These are phyloP conservation scores for Polymixis flavicincta DNA, from an alignment of 2,888 invertebrate species.

Conservation along the genomic window DNA sequence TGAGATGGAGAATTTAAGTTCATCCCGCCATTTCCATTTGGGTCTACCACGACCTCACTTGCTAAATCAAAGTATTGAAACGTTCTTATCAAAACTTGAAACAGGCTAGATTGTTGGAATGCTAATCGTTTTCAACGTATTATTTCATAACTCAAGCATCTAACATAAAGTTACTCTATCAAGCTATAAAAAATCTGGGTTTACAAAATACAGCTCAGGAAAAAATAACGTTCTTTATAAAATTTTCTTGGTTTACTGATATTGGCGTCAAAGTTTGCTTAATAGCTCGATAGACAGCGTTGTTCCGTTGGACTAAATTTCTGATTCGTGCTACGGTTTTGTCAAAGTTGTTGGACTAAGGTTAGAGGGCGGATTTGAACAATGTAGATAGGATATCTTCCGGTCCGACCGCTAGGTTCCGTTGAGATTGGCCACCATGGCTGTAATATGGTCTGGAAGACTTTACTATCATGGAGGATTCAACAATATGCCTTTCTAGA, in stretches of 20 bases:
- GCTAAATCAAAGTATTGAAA: background rate
- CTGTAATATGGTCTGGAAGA: too few species aligned
- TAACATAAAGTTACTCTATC: background rate
- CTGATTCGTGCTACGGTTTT: background rate
- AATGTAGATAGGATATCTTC: background rate
- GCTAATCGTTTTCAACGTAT: background rate
- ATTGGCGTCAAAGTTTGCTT: background rate
- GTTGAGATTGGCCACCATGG: too few species aligned
- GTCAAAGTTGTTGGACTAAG: background rate
- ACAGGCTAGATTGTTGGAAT: background rate
- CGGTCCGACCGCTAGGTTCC: too few species aligned
- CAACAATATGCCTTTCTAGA: too few species aligned
- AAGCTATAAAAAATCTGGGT: background rate
- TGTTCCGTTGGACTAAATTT: background rate
- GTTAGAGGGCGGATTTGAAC: too few species aligned
- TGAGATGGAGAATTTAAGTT: background rate
- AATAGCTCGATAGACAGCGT: background rate
- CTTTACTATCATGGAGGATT: too few species aligned
- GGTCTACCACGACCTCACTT: background rate
- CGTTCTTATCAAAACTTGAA: background rate
- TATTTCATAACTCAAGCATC: background rate
- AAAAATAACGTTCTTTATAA: background rate
- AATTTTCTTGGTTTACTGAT: too few species aligned
- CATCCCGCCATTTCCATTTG: background rate
- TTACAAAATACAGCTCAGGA: background rate